Evolutionary conservation across 1,140 invertebrate genomes (phyloP).

Genomic region (Drosophila saltans): DNA sequence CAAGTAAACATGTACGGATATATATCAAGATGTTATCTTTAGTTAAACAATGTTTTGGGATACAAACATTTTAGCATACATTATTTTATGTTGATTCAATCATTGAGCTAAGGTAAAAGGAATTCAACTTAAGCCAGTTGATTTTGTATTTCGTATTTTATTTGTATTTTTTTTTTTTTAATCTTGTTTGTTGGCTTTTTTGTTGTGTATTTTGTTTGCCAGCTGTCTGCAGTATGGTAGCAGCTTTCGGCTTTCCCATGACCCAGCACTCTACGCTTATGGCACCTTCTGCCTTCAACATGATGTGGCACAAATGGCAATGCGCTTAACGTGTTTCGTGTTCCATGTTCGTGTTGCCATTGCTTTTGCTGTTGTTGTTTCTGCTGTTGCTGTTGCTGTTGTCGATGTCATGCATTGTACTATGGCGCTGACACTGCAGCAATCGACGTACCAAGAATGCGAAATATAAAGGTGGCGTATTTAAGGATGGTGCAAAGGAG

Average conservation of each 20-base stretch:
- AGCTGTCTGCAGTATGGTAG: constrained; percentile 61
- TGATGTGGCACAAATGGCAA: constrained; percentile 79
- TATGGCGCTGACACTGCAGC: constrained; percentile 61
- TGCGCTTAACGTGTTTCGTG: constrained; percentile 74
- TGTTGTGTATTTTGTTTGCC: constrained; percentile 45
- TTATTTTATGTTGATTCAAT: constrained; percentile 11
- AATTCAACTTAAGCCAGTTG: constrained; percentile 48
- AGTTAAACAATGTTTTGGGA: no score
- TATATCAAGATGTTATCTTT: no score
- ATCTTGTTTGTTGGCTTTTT: constrained; percentile 6
- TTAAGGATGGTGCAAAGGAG: not conserved
- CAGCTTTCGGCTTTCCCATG: constrained; percentile 66
- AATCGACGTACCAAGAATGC: constrained; percentile 39
- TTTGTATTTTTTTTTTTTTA: constrained; percentile 12
- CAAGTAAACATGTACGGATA: no score
- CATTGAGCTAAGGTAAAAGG: constrained; percentile 15
- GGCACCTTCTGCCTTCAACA: constrained; percentile 43
- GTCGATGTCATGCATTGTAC: constrained; percentile 48
- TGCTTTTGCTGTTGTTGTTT: constrained; percentile 17
- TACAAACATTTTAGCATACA: not conserved
- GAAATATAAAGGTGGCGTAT: no score
- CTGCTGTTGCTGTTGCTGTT: constrained; percentile 21
- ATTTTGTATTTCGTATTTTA: constrained; percentile 7
- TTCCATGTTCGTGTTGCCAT: constrained; percentile 45
- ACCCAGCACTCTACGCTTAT: not conserved